Evolutionary conservation across 2,113 vertebrate species (phyloP), one percentile per base, ranked within the genome.

Genomic region (Otis tarda): DNA sequence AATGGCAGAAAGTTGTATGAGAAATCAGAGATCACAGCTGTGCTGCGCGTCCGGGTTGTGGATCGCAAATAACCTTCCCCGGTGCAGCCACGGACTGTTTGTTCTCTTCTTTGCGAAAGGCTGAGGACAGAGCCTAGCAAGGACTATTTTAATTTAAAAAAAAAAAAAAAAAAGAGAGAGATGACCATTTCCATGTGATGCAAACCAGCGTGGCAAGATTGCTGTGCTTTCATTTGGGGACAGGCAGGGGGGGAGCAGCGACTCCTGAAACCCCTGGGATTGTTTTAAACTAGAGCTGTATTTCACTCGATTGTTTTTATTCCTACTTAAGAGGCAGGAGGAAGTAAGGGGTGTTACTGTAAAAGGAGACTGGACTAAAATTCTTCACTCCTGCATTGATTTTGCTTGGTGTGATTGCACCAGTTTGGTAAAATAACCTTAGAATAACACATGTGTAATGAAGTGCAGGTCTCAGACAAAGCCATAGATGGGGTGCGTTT

Each of bases 231-330:
- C 83, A 68, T 73, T 43, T 21, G 49, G 89, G 65, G 56, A 30
- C 68, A 59, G 69, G 43, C 7, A 0, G 69, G 61, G 65, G 87
- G 43, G 53, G 87, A 92, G 33, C 82, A 92, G 74, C 73, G 25
- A n/a, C 31, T 84, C 86, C 67, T 89, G 41, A 91, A 91, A 45
- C 61, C 84, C 83, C 78, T 53, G 13, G 70, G 84, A 85, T 95
- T 88, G 73, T 88, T 95, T 95, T 76, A 87, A 85, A 57, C 82
- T 1, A 5, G 78, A 4, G 69, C 86, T 87, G 20, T 76, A 10
- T 95, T 97, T 96, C 89, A 82, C 35, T 87, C 12, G 69, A 55
- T 89, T 87, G 89, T 92, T 95, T 94, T 95, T 68, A 68, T 82
- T 97, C 76, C 90, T 96, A 68, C 94, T 95, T 95, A 73, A 76